Evolutionary conservation across 2,113 vertebrate genomes (phyloP).

Genomic region (Perccottus glenii): DNA sequence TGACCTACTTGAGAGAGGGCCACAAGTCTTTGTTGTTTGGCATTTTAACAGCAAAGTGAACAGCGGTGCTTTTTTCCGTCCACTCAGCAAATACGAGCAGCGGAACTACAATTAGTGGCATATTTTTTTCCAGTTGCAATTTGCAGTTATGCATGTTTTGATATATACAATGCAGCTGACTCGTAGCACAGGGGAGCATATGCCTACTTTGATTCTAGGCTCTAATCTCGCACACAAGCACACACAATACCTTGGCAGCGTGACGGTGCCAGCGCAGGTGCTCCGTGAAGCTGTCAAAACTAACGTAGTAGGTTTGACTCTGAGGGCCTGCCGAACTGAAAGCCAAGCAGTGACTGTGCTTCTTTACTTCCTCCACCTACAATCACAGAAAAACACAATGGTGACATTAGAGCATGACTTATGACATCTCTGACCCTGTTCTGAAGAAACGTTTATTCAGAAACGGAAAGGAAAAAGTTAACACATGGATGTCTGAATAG

Average conservation of each 20-base stretch:
- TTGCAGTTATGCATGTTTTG: slow-evolving; percentile 35
- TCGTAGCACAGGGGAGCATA: slow-evolving; percentile 31
- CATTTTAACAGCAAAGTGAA: slow-evolving; percentile 24
- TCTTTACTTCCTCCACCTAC: slow-evolving; percentile 98
- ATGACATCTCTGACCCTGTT: slow-evolving; percentile 18
- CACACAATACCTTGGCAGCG: slow-evolving; percentile 89
- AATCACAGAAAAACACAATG: slow-evolving; percentile 25
- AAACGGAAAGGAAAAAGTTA: slow-evolving; percentile 8
- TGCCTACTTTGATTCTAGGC: slow-evolving; percentile 18
- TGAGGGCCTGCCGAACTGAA: slow-evolving; percentile 98
- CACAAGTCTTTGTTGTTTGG: slow-evolving; percentile 20
- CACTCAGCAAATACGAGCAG: slow-evolving; percentile 1
- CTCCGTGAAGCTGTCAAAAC: slow-evolving; percentile 96
- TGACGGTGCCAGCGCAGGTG: slow-evolving; percentile 96
- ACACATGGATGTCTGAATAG: slow-evolving; percentile 15
- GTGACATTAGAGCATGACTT: slow-evolving; percentile 18
- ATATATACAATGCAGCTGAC: slow-evolving; percentile 42
- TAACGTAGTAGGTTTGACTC: slow-evolving; percentile 96
- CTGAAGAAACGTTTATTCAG: slow-evolving; percentile 18
- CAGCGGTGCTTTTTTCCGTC: slow-evolving; percentile 26
- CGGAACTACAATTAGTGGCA: not conserved
- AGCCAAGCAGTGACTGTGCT: slow-evolving; percentile 96
- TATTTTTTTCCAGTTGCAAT: slow-evolving; percentile 16
- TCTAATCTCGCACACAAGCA: not conserved
- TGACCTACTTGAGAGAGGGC: slow-evolving; percentile 73